Percentiles rank a stretch among this genome's conserved stretches.
phyloP scores from a whole-genome alignment of 2,797 vertebrate genomes.

The Agapornis canus region DNA sequence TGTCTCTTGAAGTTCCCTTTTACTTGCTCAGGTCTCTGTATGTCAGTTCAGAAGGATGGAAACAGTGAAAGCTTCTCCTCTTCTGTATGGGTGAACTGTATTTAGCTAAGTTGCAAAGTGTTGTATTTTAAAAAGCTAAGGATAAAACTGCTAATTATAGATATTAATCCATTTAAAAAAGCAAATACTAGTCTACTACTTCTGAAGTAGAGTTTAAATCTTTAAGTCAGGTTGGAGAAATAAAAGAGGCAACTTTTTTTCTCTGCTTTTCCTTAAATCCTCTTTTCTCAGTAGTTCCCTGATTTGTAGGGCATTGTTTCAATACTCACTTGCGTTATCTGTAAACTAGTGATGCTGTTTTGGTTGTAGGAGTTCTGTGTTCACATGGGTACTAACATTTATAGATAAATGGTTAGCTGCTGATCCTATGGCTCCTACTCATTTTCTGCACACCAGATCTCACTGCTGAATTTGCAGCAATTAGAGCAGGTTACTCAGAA shows the following conservation, averaged over 20 bases:
- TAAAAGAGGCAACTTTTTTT: background rate
- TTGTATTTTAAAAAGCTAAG: background rate
- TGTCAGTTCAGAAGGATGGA: background rate
- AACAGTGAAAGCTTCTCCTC: background rate
- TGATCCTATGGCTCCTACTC: background rate
- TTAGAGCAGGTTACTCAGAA: background rate
- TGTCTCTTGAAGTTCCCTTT: background rate
- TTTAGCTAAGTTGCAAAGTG: background rate
- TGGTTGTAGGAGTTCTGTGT: background rate
- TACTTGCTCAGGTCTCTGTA: background rate
- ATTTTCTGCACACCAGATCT: background rate
- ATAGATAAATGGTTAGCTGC: background rate
- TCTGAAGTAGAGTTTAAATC: background rate
- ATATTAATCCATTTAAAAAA: background rate
- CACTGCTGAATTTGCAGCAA: background rate
- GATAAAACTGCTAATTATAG: background rate
- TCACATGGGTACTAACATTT: background rate
- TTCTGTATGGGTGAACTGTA: background rate
- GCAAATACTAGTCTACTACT: background rate
- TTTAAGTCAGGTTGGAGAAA: background rate
- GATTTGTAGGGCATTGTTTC: constrained; percentile 32
- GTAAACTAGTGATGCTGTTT: background rate
- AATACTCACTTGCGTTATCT: background rate
- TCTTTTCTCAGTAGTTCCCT: constrained; percentile 6
- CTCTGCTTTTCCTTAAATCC: constrained; percentile 1